These are phyloP conservation scores for Drosophila sucinea DNA, from an alignment of 1,140 invertebrate genomes.

Conservation along the genomic window DNA sequence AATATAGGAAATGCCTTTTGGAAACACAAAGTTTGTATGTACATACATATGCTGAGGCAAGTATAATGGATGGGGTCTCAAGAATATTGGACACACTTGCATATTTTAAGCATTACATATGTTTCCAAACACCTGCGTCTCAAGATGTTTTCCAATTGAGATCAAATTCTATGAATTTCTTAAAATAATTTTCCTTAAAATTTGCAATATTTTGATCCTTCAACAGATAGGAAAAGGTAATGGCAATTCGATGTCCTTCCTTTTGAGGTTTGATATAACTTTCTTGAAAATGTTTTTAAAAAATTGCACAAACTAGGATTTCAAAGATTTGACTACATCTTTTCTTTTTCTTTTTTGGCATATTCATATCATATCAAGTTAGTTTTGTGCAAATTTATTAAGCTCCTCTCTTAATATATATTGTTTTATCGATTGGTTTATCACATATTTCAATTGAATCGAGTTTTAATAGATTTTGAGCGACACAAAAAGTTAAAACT, in stretches of 20 bases:
- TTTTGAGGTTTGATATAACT: too few relatives aligned
- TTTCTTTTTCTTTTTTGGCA: background rate
- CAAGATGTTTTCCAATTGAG: too few relatives aligned
- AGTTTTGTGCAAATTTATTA: conserved; percentile 6
- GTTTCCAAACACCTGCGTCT: too few relatives aligned
- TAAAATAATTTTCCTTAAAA: too few relatives aligned
- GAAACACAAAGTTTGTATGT: background rate
- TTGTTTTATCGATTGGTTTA: background rate
- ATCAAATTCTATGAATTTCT: too few relatives aligned
- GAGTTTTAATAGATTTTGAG: background rate
- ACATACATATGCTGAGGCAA: conserved; percentile 13
- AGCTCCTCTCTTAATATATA: background rate
- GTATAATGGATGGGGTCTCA: background rate
- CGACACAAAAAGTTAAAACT: background rate
- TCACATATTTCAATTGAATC: background rate
- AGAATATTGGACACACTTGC: background rate
- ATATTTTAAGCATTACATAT: background rate
- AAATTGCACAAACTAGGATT: too few relatives aligned
- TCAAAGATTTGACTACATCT: background rate
- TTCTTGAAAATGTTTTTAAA: background rate
- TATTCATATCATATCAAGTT: background rate
- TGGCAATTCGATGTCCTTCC: too few relatives aligned
- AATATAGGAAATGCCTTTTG: conserved; percentile 34
- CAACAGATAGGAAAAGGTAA: too few relatives aligned
- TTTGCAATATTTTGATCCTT: too few relatives aligned